phyloP scores from a whole-genome alignment of 1,140 invertebrate species.

The Aphelinus atriplicis region DNA sequence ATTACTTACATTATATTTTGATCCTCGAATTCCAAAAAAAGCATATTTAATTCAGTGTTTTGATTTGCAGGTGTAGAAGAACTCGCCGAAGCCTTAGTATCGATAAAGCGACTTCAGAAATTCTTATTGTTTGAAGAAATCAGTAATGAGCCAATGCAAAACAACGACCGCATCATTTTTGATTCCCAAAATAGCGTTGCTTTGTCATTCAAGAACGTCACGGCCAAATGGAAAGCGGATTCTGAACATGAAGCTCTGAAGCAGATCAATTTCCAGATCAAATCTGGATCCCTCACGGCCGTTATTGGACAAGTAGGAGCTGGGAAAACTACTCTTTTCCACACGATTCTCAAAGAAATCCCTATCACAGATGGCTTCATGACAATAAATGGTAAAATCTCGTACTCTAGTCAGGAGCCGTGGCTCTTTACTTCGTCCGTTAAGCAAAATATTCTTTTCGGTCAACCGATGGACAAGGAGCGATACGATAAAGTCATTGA shows the following conservation, averaged over 20 bases:
- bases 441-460: constrained; percentile 91
- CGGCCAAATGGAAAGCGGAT: constrained; percentile 71
- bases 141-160: neutral
- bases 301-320: constrained; percentile 85
- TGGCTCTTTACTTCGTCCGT: constrained; percentile 86
- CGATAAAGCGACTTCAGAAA: constrained; percentile 74
- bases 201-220: constrained; percentile 64
- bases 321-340: constrained; percentile 85
- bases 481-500: constrained; percentile 80
- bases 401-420: constrained; percentile 92
- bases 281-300: constrained; percentile 75
- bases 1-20: too few species aligned
- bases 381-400: constrained; percentile 78
- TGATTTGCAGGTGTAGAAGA: constrained; percentile 69
- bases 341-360: constrained; percentile 84
- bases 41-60: neutral
- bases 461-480: constrained; percentile 76
- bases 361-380: constrained; percentile 75
- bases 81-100: constrained; percentile 76
- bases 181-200: constrained; percentile 22
- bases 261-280: constrained; percentile 73
- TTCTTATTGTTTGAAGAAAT: constrained; percentile 78
- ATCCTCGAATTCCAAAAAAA: neutral
- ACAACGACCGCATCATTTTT: neutral
- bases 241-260: constrained; percentile 69